These are phyloP conservation scores for Silurus asotus DNA, from an alignment of 2,113 vertebrate species.

Conservation along the genomic window DNA sequence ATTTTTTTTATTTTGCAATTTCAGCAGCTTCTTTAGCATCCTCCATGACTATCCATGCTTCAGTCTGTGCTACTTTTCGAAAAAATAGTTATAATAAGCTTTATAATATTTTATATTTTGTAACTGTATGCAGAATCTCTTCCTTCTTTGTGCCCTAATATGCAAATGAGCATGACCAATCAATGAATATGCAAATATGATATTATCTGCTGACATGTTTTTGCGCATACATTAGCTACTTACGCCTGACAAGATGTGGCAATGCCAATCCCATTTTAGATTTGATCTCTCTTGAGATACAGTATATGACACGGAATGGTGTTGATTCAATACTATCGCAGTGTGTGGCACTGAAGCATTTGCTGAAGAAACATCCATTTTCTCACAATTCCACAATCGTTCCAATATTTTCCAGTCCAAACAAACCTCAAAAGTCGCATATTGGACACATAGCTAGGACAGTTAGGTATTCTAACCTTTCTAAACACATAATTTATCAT, in stretches of 20 bases:
- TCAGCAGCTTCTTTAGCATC: neutral
- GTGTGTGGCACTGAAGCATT: neutral
- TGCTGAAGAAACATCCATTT: neutral
- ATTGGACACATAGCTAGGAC: neutral
- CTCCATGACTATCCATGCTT: neutral
- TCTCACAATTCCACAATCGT: neutral
- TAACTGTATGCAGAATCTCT: neutral
- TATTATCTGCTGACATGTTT: neutral
- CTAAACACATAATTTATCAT: conserved; percentile 12
- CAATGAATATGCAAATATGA: neutral
- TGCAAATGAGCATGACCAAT: neutral
- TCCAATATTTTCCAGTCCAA: neutral
- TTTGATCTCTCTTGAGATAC: neutral
- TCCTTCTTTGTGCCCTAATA: neutral
- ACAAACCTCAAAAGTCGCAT: neutral
- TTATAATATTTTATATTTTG: neutral
- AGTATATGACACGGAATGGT: neutral
- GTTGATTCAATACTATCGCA: neutral
- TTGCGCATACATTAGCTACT: neutral
- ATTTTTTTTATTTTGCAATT: neutral
- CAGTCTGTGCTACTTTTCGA: neutral
- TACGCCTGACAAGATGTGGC: neutral
- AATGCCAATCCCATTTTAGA: neutral
- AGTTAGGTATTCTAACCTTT: neutral
- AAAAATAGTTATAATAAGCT: neutral